Conservation (phyloP, 2,113 vertebrate species). For the Aepyceros melampus region DNA sequence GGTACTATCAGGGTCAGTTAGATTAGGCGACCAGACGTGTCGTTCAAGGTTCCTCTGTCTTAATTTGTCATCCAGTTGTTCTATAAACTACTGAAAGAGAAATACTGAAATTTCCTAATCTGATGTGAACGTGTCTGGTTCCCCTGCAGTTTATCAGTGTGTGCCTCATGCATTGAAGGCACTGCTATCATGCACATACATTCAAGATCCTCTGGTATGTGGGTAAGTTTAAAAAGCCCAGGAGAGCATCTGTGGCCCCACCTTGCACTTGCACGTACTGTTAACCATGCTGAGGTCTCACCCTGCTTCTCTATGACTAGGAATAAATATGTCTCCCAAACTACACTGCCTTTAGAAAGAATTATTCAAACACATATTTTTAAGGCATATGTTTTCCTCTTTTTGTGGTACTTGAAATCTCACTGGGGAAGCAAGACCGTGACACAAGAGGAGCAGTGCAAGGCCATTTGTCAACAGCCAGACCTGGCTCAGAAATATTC, state of each 20-base stretch:
- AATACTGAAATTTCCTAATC: background rate
- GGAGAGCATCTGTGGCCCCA: background rate
- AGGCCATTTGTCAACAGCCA: background rate
- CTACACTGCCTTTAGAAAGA: background rate
- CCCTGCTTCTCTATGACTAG: background rate
- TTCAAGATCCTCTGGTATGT: background rate
- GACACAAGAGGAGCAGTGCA: background rate
- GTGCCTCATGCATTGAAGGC: background rate
- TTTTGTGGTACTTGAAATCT: conserved; percentile 7
- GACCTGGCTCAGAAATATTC: background rate
- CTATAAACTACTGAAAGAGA: background rate
- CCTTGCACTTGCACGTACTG: background rate
- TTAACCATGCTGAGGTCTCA: background rate
- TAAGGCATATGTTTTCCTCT: background rate
- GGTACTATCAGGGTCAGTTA: background rate
- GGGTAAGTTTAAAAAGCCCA: background rate
- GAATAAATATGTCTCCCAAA: background rate
- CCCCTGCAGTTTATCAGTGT: background rate
- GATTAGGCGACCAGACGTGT: background rate
- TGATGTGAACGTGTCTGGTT: background rate
- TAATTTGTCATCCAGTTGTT: background rate
- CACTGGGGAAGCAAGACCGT: background rate
- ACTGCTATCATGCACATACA: background rate
- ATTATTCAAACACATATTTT: background rate
- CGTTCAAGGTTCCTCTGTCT: background rate